These are phyloP conservation scores for Eupithecia pulchellata DNA, from an alignment of 2,888 invertebrate genomes.

Conservation along the genomic window DNA sequence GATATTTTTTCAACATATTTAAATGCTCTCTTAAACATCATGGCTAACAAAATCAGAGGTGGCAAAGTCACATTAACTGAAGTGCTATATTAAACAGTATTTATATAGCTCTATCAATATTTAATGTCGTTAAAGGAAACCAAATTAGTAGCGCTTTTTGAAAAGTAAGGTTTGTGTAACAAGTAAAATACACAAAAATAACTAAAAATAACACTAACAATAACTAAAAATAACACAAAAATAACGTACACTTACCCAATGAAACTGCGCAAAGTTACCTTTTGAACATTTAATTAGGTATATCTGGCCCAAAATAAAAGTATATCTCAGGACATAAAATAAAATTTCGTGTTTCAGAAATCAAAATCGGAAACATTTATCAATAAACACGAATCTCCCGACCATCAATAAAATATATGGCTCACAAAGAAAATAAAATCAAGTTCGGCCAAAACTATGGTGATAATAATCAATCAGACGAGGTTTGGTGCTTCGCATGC, in stretches of 20 bases:
- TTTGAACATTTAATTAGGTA: not conserved
- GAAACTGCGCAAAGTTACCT: not conserved
- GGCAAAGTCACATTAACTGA: constrained; percentile 35
- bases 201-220: too few relatives aligned
- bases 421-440: constrained; percentile 38
- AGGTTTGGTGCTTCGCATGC: constrained; percentile 61
- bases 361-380: constrained; percentile 16
- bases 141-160: not conserved
- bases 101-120: constrained; percentile 47
- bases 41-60: constrained; percentile 21
- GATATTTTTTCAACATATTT: constrained; percentile 27
- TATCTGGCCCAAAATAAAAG: not conserved
- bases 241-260: not conserved
- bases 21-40: constrained; percentile 21
- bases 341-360: constrained; percentile 9
- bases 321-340: constrained; percentile 1
- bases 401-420: constrained; percentile 35
- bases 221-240: too few relatives aligned
- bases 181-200: too few relatives aligned
- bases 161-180: too few relatives aligned
- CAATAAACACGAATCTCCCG: constrained; percentile 25
- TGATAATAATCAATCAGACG: constrained; percentile 41
- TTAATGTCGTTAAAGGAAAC: constrained; percentile 40
- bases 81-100: constrained; percentile 42
- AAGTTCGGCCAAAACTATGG: constrained; percentile 40